Evolutionary conservation across 1,140 invertebrate genomes (phyloP).

Genomic region (Zaprionus inermis): DNA sequence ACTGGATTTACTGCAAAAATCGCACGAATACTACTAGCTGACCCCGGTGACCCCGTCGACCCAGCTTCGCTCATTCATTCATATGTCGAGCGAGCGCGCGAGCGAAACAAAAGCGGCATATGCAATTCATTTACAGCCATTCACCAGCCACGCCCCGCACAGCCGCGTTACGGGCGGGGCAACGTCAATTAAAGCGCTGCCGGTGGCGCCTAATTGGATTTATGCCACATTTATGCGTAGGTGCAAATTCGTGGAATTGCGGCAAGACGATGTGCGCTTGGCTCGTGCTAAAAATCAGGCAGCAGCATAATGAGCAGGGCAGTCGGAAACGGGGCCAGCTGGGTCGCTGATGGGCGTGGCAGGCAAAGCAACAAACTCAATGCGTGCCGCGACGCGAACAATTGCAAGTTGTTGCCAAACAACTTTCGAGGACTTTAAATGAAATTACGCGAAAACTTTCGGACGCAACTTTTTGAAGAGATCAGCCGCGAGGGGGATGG

Average conservation of each 20-base stretch:
- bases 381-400: constrained; percentile 47
- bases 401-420: constrained; percentile 65
- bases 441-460: constrained; percentile 80
- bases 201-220: constrained; percentile 77
- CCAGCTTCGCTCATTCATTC: constrained; percentile 52
- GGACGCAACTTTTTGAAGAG: constrained; percentile 72
- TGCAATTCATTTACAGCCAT: constrained; percentile 74
- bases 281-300: constrained; percentile 70
- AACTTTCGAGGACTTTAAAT: constrained; percentile 81
- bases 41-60: constrained; percentile 22
- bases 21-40: constrained; percentile 10
- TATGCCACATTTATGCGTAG: constrained; percentile 80
- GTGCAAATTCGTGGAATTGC: constrained; percentile 69
- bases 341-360: neutral
- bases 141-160: constrained; percentile 32
- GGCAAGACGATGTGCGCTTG: constrained; percentile 10
- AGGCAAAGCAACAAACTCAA: constrained; percentile 61
- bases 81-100: constrained; percentile 54
- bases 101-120: constrained; percentile 66
- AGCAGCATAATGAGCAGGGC: constrained; percentile 66
- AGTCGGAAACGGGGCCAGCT: neutral
- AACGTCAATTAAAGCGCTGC: constrained; percentile 78
- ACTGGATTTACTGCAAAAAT: constrained; percentile 6
- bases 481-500: constrained; percentile 35
- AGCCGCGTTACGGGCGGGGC: constrained; percentile 17